phyloP scores from a whole-genome alignment of 53 echinoderm and acorn worm species.

The Astropecten irregularis region DNA sequence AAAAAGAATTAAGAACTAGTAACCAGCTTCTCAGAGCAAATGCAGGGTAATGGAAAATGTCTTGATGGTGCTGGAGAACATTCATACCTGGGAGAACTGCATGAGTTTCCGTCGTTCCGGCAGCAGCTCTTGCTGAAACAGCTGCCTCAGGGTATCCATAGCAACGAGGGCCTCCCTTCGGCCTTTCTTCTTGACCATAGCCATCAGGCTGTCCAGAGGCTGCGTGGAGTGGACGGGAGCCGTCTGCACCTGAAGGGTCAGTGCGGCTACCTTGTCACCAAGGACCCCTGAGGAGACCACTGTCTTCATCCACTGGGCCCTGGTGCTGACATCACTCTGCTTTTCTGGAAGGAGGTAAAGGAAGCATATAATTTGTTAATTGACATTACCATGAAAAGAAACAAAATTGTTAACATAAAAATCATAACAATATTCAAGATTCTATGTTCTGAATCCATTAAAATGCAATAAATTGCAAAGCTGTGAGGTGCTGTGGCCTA shows the following conservation, averaged over 20 bases:
- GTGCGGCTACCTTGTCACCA: slow-evolving; percentile 90
- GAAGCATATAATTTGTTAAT: too few species aligned
- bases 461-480: too few species aligned
- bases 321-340: slow-evolving; percentile 54
- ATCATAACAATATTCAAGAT: not conserved
- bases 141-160: slow-evolving; percentile 76
- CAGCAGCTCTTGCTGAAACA: slow-evolving; percentile 84
- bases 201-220: slow-evolving; percentile 72
- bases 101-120: slow-evolving; percentile 79
- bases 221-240: slow-evolving; percentile 72
- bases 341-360: slow-evolving; percentile 65
- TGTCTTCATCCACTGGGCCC: slow-evolving; percentile 90
- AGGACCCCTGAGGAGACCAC: slow-evolving; percentile 88
- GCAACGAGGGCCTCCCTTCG: slow-evolving; percentile 83
- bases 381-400: too few species aligned
- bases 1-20: too few species aligned
- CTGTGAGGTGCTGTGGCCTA: too few species aligned
- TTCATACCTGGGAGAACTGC: slow-evolving; percentile 75
- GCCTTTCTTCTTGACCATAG: slow-evolving; percentile 93
- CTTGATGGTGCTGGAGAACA: too few species aligned
- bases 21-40: too few species aligned
- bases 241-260: slow-evolving; percentile 84
- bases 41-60: too few species aligned
- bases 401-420: too few species aligned
- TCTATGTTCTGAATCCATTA: not conserved